Base-by-base conservation (phyloP, 2,888 invertebrate genomes). In the Deilephila elpenor region DNA sequence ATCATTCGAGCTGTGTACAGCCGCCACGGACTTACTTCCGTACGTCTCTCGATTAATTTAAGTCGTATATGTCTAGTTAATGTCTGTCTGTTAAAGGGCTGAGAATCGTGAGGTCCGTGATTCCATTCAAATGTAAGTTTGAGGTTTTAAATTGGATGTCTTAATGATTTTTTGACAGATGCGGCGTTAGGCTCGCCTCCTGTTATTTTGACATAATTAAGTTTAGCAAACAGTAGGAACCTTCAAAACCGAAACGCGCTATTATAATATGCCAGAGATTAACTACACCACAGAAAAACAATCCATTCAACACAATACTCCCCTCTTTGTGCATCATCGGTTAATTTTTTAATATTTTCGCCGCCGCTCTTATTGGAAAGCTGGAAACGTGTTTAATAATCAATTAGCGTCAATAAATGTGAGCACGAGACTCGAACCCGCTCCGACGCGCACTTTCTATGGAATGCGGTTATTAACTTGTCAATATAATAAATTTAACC, bases 391-490 rank as follows among this genome's bases (percentile, higher is more conserved):
- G 6, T 64, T 51, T 51, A 67, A 67, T 67, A 67, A 64, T 67
- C 67, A 67, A 67, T 67, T 67, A 67, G 25, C 20, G 51, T 37
- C 61, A 53, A 53, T 60, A 72, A 64, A 20, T 61, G 19, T 34
- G 34, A 17, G 51, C 44, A 44, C 20, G 25, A 67, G 67, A 20
- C 44, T 20, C 67, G 20, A 67, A 67, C 67, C 25, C 17, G 51
- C 14, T 51, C 20, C 17, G 34, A 14, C 25, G 44, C 25, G 56
- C n/a, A 29, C 67, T 67, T 67, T 67, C 67, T 51, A 67, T 67
- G 14, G 25, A 51, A 17, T 44, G 20, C n/a, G 20, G 67, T 51
- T 44, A 60, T 60, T 60, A 32, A 19, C 32, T 61, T 61, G 61
- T 32, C 61, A 32, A 61, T 29, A 61, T 44, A 44, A 44, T 44